Percentiles rank a stretch among this genome's conserved stretches.
Evolutionary conservation across 2,888 invertebrate genomes (phyloP).

Genomic region (Morpho achilles): DNA sequence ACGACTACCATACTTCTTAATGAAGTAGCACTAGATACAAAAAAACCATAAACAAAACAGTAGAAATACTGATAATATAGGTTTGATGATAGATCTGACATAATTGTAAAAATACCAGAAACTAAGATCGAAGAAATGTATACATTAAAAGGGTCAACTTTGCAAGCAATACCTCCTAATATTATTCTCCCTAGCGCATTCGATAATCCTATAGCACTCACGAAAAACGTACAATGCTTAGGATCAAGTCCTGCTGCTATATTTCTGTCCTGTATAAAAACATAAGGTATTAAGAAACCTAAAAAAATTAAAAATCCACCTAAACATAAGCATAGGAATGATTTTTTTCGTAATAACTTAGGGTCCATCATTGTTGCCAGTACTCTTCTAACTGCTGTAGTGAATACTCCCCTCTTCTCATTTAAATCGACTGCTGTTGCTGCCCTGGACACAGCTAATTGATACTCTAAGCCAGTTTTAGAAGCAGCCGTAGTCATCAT

Average conservation of each 20-base stretch:
- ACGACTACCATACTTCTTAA: constrained; percentile 58
- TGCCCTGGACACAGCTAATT: constrained; percentile 65
- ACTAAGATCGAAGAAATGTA: constrained; percentile 33
- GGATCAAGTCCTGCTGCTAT: constrained; percentile 44
- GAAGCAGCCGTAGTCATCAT: constrained; percentile 41
- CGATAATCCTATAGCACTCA: constrained; percentile 57
- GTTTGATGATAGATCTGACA: constrained; percentile 50
- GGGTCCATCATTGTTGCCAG: constrained; percentile 70
- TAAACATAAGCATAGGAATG: constrained; percentile 48
- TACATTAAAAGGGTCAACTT: constrained; percentile 46
- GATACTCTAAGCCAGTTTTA: constrained; percentile 67
- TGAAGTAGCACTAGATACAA: constrained; percentile 46
- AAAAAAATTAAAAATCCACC: constrained; percentile 52
- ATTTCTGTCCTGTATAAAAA: constrained; percentile 56
- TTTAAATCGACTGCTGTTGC: constrained; percentile 55
- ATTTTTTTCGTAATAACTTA: constrained; percentile 46
- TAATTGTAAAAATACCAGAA: constrained; percentile 47
- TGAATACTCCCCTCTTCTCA: constrained; percentile 58
- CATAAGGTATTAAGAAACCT: constrained; percentile 61
- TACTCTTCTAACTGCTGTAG: constrained; percentile 60
- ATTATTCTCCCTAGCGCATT: constrained; percentile 53
- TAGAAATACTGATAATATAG: constrained; percentile 56
- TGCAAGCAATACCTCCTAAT: constrained; percentile 50
- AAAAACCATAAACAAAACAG: constrained; percentile 54
- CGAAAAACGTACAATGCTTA: constrained; percentile 49